phyloP scores from a whole-genome alignment of 2,113 vertebrate species.

The Corythaeola cristata region DNA sequence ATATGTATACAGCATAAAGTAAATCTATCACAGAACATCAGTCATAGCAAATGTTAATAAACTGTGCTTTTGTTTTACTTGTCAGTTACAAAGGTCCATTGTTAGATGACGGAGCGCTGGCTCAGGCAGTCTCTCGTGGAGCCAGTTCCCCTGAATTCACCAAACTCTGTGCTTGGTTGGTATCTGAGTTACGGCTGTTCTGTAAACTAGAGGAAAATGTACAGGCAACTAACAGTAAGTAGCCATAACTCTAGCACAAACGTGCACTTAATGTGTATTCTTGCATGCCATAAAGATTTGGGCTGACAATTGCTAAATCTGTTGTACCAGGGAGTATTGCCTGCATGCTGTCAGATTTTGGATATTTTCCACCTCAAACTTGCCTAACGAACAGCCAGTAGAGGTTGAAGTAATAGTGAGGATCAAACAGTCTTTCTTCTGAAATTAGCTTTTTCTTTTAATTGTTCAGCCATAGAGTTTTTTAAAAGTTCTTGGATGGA shows the following conservation, averaged over 20 bases:
- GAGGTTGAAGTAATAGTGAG: neutral
- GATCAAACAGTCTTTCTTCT: neutral
- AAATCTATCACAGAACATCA: neutral
- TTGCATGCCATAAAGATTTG: neutral
- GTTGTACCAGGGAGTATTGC: neutral
- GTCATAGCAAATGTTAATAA: neutral
- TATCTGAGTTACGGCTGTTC: slow-evolving; percentile 89
- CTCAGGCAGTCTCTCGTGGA: slow-evolving; percentile 81
- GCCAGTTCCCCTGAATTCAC: slow-evolving; percentile 93
- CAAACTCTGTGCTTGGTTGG: slow-evolving; percentile 93
- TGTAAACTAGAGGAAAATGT: slow-evolving; percentile 95
- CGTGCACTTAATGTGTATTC: neutral
- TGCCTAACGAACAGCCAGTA: neutral
- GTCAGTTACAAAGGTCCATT: slow-evolving; percentile 94
- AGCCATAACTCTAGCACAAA: neutral
- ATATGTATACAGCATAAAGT: neutral
- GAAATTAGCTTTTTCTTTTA: neutral
- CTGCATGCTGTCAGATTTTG: neutral
- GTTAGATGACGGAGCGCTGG: slow-evolving; percentile 89
- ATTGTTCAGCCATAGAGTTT: neutral
- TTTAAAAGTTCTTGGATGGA: neutral
- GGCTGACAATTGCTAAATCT: neutral
- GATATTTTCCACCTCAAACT: neutral
- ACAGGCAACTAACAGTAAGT: slow-evolving; percentile 96
- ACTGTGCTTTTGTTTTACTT: slow-evolving; percentile 43